Conservation (phyloP, 2,113 vertebrate species). For the Montifringilla adamsi region DNA sequence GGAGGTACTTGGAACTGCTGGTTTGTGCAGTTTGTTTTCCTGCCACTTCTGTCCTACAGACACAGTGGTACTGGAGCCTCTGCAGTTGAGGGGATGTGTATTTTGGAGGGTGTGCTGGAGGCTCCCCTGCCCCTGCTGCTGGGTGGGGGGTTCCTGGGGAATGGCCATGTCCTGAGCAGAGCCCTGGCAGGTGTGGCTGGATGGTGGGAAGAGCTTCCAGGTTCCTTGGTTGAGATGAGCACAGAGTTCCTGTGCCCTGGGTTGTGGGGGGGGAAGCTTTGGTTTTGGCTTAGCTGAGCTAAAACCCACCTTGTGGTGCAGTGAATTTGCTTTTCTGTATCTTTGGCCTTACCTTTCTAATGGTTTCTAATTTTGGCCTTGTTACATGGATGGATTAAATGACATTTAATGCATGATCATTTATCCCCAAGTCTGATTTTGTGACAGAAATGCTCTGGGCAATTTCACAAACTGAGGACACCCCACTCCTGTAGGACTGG, state of each 20-base stretch:
- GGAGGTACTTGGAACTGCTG: background rate
- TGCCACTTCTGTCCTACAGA: background rate
- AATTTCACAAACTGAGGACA: background rate
- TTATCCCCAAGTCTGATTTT: background rate
- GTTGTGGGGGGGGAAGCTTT: fast-evolving
- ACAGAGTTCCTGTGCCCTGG: background rate
- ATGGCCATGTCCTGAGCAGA: fast-evolving
- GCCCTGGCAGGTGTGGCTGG: background rate
- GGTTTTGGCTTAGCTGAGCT: background rate
- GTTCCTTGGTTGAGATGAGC: background rate
- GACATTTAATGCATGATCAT: background rate
- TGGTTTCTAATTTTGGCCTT: background rate
- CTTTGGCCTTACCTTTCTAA: background rate
- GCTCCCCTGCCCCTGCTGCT: background rate
- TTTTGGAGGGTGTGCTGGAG: background rate
- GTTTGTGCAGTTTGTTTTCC: background rate
- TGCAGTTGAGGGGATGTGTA: background rate
- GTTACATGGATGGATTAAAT: background rate
- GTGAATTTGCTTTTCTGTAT: background rate
- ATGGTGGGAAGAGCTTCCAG: background rate
- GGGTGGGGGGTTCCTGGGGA: background rate
- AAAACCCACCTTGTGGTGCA: background rate
- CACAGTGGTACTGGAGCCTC: fast-evolving
- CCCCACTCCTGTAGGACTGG: background rate
- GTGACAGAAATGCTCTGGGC: background rate